Evolutionary conservation across 2,797 vertebrate genomes (phyloP), one percentile per base, ranked within the genome.

Genomic region (Tragelaphus oryx): DNA sequence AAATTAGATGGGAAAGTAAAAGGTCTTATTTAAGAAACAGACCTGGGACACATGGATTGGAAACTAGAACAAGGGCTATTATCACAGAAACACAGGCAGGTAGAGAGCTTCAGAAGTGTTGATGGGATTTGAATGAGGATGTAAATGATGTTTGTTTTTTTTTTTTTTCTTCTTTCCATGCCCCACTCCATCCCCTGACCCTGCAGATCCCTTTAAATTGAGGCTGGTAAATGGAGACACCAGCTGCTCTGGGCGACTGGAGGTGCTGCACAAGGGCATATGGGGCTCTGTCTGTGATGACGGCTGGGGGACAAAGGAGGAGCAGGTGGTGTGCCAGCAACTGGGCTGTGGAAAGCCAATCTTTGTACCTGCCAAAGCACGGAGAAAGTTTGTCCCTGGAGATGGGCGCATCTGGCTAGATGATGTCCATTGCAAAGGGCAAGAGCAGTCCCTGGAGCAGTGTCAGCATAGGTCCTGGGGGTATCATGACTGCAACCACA

Each of bases 221-320:
- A 87, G 20, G 57, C 57, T 98, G 46, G 95, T 90, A 2, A 84
- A 93, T 14, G 97, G 97, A 50, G 54, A 92, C 0, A 11, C 5
- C 7, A 22, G 0, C 2, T 98, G 98, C 2, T 30, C 89, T 0
- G 97, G 98, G 44, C 59, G 91, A 6, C 62, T 98, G 79, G 97
- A 97, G 41, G 97, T 98, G 89, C 68, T 83, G 20, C 95, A 65
- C 5, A 65, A 92, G 2, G 91, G 97, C 0, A 1, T 52, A 3
- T 98, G 98, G 98, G 98, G 97, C 46, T 97, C 96, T 0, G 98
- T 98, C 55, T 98, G 98, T 1, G 94, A 98, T 2, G 98, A 98
- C 0, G 37, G 82, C 28, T 98, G 98, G 98, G 96, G 86, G 6
- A 0, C 14, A 13, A 11, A 16, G 9, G 97, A 97, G 2, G 33